These are phyloP conservation scores for Dinomys branickii DNA, from an alignment of 2,113 vertebrate species.

Conservation along the genomic window DNA sequence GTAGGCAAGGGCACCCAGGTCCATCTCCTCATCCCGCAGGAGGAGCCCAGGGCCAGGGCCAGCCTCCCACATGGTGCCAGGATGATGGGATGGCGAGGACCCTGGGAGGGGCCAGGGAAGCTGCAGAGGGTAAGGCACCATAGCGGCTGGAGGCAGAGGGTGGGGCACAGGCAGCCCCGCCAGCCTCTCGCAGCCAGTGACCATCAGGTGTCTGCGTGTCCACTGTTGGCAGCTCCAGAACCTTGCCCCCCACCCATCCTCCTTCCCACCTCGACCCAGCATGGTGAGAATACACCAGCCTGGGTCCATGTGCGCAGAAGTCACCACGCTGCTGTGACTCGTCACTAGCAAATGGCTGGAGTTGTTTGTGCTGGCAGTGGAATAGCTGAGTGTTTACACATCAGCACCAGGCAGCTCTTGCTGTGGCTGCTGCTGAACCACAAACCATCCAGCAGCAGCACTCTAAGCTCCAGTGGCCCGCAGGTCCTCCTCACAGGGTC, in stretches of 20 bases:
- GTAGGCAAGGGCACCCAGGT: constrained; percentile 89
- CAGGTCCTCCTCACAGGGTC: not conserved
- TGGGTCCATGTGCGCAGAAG: not conserved
- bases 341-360: not conserved
- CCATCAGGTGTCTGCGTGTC: not conserved
- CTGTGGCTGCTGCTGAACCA: not conserved
- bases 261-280: no score
- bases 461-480: not conserved
- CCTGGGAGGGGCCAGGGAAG: not conserved
- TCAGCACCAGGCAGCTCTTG: no score
- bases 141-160: fast-evolving
- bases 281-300: not conserved
- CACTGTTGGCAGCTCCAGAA: no score
- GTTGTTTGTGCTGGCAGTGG: not conserved
- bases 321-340: no score
- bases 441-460: not conserved
- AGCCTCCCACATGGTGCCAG: constrained; percentile 84
- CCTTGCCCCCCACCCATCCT: fast-evolving
- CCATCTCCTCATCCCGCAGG: constrained; percentile 87
- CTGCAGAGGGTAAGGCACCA: fast-evolving
- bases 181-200: not conserved
- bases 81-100: not conserved
- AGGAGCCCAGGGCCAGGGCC: constrained; percentile 75
- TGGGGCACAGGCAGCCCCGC: not conserved
- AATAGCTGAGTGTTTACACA: not conserved